Base-by-base conservation (phyloP, 1,140 invertebrate species). In the Brachionus calyciflorus region DNA sequence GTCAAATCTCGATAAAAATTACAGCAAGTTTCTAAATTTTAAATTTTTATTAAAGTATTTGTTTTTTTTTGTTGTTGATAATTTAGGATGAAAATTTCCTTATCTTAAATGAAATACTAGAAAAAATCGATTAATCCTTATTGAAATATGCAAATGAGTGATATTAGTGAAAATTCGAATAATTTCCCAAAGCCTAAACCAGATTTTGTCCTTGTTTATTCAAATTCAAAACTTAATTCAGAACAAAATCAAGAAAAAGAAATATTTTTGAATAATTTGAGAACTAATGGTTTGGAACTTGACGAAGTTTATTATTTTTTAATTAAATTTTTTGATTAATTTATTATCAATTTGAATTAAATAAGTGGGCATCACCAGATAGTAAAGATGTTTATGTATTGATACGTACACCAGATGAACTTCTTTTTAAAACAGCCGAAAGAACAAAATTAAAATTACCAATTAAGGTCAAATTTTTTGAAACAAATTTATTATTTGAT, bases 361-460 rank as follows among this genome's bases (percentile, higher is more conserved):
- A 30, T 51, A 9, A 46, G 41, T 37, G 24, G 19, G 30, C 44
- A 5, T 46, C 40, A 17, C 44, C 51, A 1, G 28, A 51, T 40
- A 14, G 12, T n/a, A 49, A 73, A 17, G 24, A 28, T 26, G 48
- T 37, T 40, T 76, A 46, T 21, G 17, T 57, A 28, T 30, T 57
- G 7, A 33, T 76, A 4, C 49, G 57, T 10, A 33, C 76, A 48
- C 76, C 76, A 30, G 30, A 57, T 26, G 21, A 63, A 10, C n/a
- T 49, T 19, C 21, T 77, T 17, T 51, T 63, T 21, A 14, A 63
- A 24, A 53, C 26, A n/a, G 76, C 76, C 10, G 76, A 77, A 33
- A 77, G 63, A 12, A 77, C 17, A 46, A 60, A 60, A 48, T 12
- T 63, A n/a, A 44, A 53, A 48, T 51, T 77, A 6, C 76, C 76